A percentile compares a stretch with the other conserved stretches of the same genome.
Evolutionary conservation across 2,888 invertebrate genomes (phyloP).

Genomic region (Apocheima hispidaria): DNA sequence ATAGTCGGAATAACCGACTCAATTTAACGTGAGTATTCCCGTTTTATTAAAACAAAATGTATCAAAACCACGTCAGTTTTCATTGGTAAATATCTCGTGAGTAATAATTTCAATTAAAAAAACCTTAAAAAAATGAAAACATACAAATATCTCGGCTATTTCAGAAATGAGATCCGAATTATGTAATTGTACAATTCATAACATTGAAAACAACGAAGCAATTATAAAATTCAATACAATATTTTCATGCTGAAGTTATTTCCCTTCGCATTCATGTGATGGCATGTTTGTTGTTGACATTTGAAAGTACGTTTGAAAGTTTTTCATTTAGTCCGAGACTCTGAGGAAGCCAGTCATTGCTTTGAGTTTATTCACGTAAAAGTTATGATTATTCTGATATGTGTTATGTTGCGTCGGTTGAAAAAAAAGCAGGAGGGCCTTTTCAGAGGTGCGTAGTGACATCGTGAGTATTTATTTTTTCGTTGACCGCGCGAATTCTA

Average conservation of each 20-base stretch:
- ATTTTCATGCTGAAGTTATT: neutral
- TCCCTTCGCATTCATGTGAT: neutral
- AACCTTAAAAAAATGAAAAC: too few relatives aligned
- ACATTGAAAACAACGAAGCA: neutral
- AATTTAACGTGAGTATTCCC: too few relatives aligned
- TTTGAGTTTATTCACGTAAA: neutral
- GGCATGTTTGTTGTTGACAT: neutral
- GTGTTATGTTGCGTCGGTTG: constrained; percentile 26
- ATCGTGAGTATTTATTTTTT: too few relatives aligned
- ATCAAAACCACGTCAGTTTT: too few relatives aligned
- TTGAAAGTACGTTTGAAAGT: neutral
- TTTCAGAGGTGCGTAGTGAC: constrained; percentile 18
- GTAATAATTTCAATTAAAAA: too few relatives aligned
- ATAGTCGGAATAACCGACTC: too few relatives aligned
- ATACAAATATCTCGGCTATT: too few relatives aligned
- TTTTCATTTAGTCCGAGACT: neutral
- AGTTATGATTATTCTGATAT: constrained; percentile 18
- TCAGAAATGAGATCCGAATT: too few relatives aligned
- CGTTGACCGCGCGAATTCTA: too few relatives aligned
- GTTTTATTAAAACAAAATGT: too few relatives aligned
- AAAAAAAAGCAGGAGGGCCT: constrained; percentile 16
- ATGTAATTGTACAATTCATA: neutral
- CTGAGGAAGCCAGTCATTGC: neutral
- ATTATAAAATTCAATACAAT: neutral
- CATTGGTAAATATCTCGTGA: too few relatives aligned